Conservation (phyloP, 2,888 invertebrate species). For the Bembecia ichneumoniformis region DNA sequence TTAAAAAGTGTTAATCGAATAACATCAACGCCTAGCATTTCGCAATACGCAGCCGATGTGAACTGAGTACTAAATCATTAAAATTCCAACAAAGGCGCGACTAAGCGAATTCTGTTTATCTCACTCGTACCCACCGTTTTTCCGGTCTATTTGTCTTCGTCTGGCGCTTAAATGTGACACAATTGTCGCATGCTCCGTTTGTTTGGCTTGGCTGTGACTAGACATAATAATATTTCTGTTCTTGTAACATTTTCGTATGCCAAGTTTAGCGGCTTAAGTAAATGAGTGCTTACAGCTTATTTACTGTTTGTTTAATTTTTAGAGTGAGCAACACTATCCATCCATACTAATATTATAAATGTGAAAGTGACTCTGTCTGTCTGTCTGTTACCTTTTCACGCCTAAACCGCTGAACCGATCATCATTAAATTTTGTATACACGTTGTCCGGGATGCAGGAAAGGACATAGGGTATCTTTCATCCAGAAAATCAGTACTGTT, state of each 20-base stretch:
- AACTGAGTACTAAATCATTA: slow-evolving; percentile 42
- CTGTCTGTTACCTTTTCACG: too few relatives aligned
- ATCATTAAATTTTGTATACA: too few relatives aligned
- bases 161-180: slow-evolving; percentile 63
- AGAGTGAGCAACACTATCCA: too few relatives aligned
- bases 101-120: slow-evolving; percentile 54
- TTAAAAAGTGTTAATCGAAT: background rate
- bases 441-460: too few relatives aligned
- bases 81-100: slow-evolving; percentile 45
- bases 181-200: slow-evolving; percentile 63
- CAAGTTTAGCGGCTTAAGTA: slow-evolving; percentile 8
- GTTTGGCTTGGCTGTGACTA: slow-evolving; percentile 35
- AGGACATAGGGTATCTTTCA: too few relatives aligned
- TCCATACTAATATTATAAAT: too few relatives aligned
- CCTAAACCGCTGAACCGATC: too few relatives aligned
- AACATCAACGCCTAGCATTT: background rate
- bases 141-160: slow-evolving; percentile 69
- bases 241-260: slow-evolving; percentile 11
- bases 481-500: too few relatives aligned
- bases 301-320: too few relatives aligned
- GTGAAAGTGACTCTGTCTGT: too few relatives aligned
- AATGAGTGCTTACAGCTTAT: background rate
- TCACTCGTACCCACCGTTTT: slow-evolving; percentile 55
- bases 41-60: background rate
- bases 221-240: slow-evolving; percentile 23